Evolutionary conservation across 2,113 vertebrate genomes (phyloP).

Genomic region (Boleophthalmus pectinirostris): DNA sequence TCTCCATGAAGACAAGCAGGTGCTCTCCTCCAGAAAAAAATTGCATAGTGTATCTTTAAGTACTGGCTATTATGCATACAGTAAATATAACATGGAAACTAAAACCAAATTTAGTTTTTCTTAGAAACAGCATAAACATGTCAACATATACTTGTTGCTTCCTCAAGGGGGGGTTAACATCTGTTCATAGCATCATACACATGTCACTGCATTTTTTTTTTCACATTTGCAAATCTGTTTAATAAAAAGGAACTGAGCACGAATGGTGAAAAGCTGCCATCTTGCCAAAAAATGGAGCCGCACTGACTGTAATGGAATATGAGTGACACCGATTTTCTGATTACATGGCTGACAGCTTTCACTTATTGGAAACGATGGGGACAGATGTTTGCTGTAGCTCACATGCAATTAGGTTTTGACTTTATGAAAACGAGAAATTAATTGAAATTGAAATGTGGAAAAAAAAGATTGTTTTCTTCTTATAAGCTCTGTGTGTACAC

Average conservation of each 20-base stretch:
- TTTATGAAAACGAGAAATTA: slow-evolving; percentile 75
- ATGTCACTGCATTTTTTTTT: slow-evolving; percentile 44
- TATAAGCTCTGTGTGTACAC: slow-evolving; percentile 20
- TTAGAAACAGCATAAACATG: not conserved
- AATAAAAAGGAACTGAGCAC: slow-evolving; percentile 45
- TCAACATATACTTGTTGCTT: not conserved
- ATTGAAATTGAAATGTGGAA: slow-evolving; percentile 67
- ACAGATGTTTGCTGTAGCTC: slow-evolving; percentile 76
- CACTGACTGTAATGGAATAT: slow-evolving; percentile 58
- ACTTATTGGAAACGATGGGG: slow-evolving; percentile 75
- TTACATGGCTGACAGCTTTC: slow-evolving; percentile 77
- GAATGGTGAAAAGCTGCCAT: slow-evolving; percentile 41
- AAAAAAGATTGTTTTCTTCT: slow-evolving; percentile 54
- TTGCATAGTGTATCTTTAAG: too few species aligned
- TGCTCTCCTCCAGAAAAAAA: too few species aligned
- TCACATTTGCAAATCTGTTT: slow-evolving; percentile 19
- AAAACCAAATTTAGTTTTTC: not conserved
- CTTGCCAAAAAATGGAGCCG: slow-evolving; percentile 55
- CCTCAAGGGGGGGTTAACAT: slow-evolving; percentile 22
- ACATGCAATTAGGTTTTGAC: slow-evolving; percentile 71
- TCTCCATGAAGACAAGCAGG: too few species aligned
- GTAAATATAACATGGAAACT: not conserved
- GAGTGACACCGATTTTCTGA: slow-evolving; percentile 78
- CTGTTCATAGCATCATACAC: slow-evolving; percentile 32
- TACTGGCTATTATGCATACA: not conserved